phyloP scores from a whole-genome alignment of 2,113 vertebrate genomes.

The Phodopus roborovskii region DNA sequence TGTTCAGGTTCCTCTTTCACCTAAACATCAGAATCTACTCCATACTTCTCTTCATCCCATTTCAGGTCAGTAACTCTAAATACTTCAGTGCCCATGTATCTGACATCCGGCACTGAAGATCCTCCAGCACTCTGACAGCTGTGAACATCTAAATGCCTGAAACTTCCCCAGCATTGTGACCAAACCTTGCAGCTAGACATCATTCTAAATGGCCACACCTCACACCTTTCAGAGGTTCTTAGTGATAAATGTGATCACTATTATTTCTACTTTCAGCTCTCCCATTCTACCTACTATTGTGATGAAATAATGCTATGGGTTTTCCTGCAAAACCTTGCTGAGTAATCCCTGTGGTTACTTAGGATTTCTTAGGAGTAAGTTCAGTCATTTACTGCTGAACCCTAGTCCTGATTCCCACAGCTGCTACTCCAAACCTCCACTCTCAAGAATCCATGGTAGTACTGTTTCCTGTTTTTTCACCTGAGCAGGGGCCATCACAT shows the following conservation, averaged over 20 bases:
- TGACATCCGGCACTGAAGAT: background rate
- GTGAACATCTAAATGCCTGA: background rate
- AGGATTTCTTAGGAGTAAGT: background rate
- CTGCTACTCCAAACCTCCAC: background rate
- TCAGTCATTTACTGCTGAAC: background rate
- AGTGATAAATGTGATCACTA: background rate
- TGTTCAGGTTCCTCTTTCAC: background rate
- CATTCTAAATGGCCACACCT: background rate
- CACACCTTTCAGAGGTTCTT: too few species aligned
- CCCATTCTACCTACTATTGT: background rate
- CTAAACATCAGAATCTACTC: background rate
- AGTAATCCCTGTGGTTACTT: background rate
- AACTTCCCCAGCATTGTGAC: slow-evolving; percentile 31
- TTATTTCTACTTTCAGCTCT: background rate
- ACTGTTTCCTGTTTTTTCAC: background rate
- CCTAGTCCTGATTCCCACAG: background rate
- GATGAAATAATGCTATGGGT: slow-evolving; percentile 19
- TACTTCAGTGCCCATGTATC: background rate
- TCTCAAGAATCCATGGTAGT: background rate
- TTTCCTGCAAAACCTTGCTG: background rate
- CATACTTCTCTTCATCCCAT: background rate
- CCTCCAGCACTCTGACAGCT: background rate
- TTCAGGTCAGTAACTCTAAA: background rate
- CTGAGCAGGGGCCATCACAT: background rate
- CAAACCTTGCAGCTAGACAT: background rate